Conservation (phyloP, 2,113 vertebrate species). For the Poecilia latipinna region DNA sequence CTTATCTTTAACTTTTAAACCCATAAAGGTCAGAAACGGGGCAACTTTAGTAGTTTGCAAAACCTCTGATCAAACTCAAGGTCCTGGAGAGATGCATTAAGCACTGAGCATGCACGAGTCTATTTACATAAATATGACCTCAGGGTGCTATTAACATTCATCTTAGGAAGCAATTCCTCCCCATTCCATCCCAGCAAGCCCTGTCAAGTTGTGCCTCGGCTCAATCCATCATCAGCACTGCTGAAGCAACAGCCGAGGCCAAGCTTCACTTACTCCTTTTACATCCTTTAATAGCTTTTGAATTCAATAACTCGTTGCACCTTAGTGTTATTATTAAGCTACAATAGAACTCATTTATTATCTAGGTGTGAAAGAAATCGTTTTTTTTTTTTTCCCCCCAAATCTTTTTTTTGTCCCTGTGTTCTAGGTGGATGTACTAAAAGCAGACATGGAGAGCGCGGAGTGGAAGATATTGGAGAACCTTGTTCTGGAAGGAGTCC, state of each 20-base stretch:
- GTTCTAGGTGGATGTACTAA: constrained; percentile 90
- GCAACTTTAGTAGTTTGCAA: constrained; percentile 5
- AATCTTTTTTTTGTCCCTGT: not conserved
- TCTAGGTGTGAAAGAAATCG: not conserved
- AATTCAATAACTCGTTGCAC: constrained; percentile 9
- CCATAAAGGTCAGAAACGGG: constrained; percentile 16
- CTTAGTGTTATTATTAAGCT: not conserved
- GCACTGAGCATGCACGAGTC: constrained; percentile 18
- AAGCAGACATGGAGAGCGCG: constrained; percentile 93
- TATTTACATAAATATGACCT: constrained; percentile 37
- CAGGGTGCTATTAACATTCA: constrained; percentile 57
- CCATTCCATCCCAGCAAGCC: constrained; percentile 19
- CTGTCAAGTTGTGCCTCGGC: constrained; percentile 30
- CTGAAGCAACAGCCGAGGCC: constrained; percentile 35
- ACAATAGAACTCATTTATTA: constrained; percentile 18
- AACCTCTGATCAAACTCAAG: constrained; percentile 10
- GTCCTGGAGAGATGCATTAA: constrained; percentile 13
- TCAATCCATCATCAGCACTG: constrained; percentile 41
- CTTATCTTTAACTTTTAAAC: not conserved
- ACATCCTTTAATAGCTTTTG: constrained; percentile 43
- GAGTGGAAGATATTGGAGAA: constrained; percentile 99
- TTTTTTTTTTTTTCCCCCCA: not conserved
- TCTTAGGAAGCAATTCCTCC: constrained; percentile 40
- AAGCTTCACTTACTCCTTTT: constrained; percentile 38
- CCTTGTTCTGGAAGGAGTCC: constrained; percentile 88